These are phyloP conservation scores for Drosophila fulvimacula DNA, from an alignment of 2,888 invertebrate species.

Conservation along the genomic window DNA sequence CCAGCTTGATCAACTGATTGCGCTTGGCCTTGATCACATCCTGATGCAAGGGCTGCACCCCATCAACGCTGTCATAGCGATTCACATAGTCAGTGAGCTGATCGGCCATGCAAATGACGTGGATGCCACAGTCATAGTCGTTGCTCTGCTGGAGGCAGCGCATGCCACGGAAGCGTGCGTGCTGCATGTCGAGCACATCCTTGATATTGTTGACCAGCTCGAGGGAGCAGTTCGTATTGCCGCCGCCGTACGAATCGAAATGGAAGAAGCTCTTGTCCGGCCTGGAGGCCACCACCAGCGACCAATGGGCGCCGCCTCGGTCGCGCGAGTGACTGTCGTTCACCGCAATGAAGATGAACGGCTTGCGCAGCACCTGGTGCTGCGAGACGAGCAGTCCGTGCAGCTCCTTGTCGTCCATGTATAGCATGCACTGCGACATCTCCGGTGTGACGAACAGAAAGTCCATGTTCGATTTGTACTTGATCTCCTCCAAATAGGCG, in stretches of 20 bases:
- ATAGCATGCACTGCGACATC: constrained; percentile 93
- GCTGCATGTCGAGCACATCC: constrained; percentile 80
- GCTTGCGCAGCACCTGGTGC: constrained; percentile 87
- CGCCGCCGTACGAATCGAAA: constrained; percentile 90
- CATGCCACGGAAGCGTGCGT: constrained; percentile 85
- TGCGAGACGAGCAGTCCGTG: constrained; percentile 89
- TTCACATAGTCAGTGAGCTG: constrained; percentile 82
- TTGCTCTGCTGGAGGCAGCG: constrained; percentile 91
- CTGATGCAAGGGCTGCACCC: constrained; percentile 83
- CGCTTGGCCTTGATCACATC: constrained; percentile 87
- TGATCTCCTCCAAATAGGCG: constrained; percentile 91
- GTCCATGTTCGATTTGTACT: constrained; percentile 87
- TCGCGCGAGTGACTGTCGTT: constrained; percentile 91
- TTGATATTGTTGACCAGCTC: constrained; percentile 87
- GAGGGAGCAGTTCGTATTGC: constrained; percentile 88
- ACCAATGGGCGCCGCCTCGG: constrained; percentile 96
- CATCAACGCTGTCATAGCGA: constrained; percentile 78
- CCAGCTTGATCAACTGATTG: constrained; percentile 87
- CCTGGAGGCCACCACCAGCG: constrained; percentile 92
- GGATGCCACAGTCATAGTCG: constrained; percentile 95
- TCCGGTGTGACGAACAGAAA: constrained; percentile 92
- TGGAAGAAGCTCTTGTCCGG: constrained; percentile 91
- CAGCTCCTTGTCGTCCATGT: constrained; percentile 90
- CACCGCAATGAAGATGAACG: constrained; percentile 93
- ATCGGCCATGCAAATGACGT: constrained; percentile 93